Evolutionary conservation across 2,797 vertebrate genomes (phyloP).

Genomic region (Smutsia temminckii): DNA sequence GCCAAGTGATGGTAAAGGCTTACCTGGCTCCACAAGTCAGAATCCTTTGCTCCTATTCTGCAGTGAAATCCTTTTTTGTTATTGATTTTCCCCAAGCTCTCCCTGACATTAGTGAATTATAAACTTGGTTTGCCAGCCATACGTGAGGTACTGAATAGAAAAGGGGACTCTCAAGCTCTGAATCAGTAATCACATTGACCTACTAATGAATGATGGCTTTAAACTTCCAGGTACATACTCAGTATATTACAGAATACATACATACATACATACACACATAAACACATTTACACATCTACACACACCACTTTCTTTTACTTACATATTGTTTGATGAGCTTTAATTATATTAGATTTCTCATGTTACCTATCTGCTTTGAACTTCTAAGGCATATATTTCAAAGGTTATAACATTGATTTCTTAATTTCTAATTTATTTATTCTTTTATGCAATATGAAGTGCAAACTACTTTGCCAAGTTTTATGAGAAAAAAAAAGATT

Average conservation of each 20-base stretch:
- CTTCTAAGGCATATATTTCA: neutral
- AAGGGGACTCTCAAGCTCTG: neutral
- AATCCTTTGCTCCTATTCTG: neutral
- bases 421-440: neutral
- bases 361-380: neutral
- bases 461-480: neutral
- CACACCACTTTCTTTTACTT: neutral
- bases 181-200: neutral
- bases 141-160: neutral
- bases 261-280: neutral
- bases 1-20: neutral
- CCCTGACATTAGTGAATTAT: neutral
- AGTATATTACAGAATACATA: neutral
- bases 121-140: neutral
- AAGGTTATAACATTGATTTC: neutral
- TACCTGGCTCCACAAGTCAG: neutral
- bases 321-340: neutral
- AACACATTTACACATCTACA: neutral
- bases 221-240: neutral
- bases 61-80: neutral
- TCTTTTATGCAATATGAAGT: neutral
- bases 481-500: neutral
- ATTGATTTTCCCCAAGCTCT: neutral
- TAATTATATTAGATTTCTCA: conserved; percentile 10
- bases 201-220: neutral